These are phyloP conservation scores for Lophochroa leadbeateri DNA, from an alignment of 2,113 vertebrate genomes.

Conservation along the genomic window DNA sequence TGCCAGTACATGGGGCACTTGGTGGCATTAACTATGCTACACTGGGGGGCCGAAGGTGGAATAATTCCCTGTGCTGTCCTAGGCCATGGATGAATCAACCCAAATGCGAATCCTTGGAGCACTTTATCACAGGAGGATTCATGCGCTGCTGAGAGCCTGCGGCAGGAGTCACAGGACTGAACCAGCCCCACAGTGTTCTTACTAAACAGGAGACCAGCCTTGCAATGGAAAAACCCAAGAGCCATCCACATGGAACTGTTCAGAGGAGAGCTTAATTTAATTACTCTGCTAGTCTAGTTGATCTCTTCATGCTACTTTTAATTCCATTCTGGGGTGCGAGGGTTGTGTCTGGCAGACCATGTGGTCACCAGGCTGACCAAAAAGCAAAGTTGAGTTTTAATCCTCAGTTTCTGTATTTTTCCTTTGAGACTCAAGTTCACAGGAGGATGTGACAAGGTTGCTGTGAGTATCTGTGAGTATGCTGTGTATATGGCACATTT, in stretches of 20 bases:
- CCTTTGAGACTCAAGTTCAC: neutral
- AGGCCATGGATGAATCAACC: neutral
- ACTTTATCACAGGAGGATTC: neutral
- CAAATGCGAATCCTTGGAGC: neutral
- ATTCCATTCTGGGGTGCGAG: neutral
- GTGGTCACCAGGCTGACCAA: neutral
- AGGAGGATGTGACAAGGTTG: neutral
- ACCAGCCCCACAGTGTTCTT: neutral
- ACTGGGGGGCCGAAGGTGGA: neutral
- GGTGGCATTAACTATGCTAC: neutral
- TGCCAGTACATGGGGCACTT: neutral
- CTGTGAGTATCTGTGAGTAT: neutral
- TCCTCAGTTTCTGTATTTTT: neutral
- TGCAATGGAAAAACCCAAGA: neutral
- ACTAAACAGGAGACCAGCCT: neutral
- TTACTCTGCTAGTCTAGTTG: neutral
- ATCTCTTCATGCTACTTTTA: neutral
- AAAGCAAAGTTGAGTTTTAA: neutral
- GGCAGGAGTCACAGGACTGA: neutral
- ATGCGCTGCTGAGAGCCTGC: accelerated
- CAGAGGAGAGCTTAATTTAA: neutral
- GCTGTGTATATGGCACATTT: neutral
- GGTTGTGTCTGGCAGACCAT: neutral
- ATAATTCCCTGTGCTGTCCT: neutral
- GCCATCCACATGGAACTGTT: neutral